phyloP scores from a whole-genome alignment of 2,888 invertebrate genomes.

The Ophion costatus region DNA sequence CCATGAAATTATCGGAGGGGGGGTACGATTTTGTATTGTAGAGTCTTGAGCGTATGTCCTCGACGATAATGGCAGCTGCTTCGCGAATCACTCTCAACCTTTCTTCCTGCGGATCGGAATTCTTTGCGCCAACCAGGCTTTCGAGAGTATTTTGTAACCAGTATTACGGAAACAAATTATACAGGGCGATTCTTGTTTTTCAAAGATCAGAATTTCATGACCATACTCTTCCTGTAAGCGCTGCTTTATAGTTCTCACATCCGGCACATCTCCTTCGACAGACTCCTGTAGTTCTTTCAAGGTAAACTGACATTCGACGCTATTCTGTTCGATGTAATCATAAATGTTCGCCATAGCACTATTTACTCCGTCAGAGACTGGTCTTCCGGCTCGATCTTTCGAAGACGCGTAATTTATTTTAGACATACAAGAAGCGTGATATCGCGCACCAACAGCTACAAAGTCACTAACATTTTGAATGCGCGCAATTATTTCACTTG shows the following conservation, averaged over 20 bases:
- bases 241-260: constrained; percentile 57
- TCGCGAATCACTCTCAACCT: constrained; percentile 52
- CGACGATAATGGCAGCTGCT: constrained; percentile 58
- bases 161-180: constrained; percentile 66
- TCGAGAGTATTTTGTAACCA: constrained; percentile 59
- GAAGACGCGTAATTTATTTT: neutral
- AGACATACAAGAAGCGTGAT: constrained; percentile 40
- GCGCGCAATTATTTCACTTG: constrained; percentile 30
- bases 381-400: constrained; percentile 13
- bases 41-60: constrained; percentile 62
- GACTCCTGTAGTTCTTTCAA: constrained; percentile 47
- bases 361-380: constrained; percentile 21
- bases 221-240: constrained; percentile 62
- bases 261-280: constrained; percentile 59
- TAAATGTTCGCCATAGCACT: constrained; percentile 47
- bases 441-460: constrained; percentile 48
- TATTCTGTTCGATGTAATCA: constrained; percentile 35
- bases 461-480: constrained; percentile 31
- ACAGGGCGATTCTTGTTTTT: constrained; percentile 1
- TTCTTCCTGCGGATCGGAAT: constrained; percentile 55
- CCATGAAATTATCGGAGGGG: constrained; percentile 53
- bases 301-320: constrained; percentile 61
- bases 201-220: constrained; percentile 61
- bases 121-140: constrained; percentile 54
- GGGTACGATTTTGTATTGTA: constrained; percentile 58